These are phyloP conservation scores for Cyphomyrmex costatus DNA, from an alignment of 1,140 invertebrate species.

Conservation along the genomic window DNA sequence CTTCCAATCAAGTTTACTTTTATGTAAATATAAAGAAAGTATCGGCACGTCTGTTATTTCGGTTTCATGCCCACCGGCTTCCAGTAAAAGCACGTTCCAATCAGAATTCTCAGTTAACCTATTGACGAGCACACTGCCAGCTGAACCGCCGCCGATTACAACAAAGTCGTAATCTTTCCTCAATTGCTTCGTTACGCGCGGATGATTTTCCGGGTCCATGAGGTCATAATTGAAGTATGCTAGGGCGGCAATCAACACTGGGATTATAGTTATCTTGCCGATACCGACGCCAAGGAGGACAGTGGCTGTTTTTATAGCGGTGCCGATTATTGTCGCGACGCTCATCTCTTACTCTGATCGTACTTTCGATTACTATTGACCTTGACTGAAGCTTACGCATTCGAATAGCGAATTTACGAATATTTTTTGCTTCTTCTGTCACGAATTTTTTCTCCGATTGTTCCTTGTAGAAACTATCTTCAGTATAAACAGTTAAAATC, in stretches of 20 bases:
- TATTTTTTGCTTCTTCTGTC: neutral
- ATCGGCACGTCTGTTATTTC: slow-evolving; percentile 94
- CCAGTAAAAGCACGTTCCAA: slow-evolving; percentile 94
- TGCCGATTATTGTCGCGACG: slow-evolving; percentile 59
- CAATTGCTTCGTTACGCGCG: slow-evolving; percentile 89
- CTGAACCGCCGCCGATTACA: slow-evolving; percentile 94
- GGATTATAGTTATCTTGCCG: slow-evolving; percentile 92
- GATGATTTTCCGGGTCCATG: slow-evolving; percentile 94
- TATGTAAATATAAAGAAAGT: slow-evolving; percentile 94
- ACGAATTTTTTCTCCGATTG: neutral
- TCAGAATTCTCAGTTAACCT: slow-evolving; percentile 92
- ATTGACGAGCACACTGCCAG: slow-evolving; percentile 95
- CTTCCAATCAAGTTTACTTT: slow-evolving; percentile 97
- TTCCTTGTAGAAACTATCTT: neutral
- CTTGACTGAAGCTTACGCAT: neutral
- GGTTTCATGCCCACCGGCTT: slow-evolving; percentile 95
- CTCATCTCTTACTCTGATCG: slow-evolving; percentile 44
- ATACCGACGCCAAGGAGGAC: slow-evolving; percentile 88
- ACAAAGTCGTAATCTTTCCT: slow-evolving; percentile 93
- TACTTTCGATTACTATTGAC: neutral
- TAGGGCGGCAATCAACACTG: slow-evolving; percentile 92
- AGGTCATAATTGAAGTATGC: slow-evolving; percentile 95
- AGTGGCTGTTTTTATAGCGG: slow-evolving; percentile 90
- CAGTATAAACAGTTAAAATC: neutral
- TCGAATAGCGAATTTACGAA: neutral